Conservation (phyloP, 2,113 vertebrate genomes). For the Papio anubis region DNA sequence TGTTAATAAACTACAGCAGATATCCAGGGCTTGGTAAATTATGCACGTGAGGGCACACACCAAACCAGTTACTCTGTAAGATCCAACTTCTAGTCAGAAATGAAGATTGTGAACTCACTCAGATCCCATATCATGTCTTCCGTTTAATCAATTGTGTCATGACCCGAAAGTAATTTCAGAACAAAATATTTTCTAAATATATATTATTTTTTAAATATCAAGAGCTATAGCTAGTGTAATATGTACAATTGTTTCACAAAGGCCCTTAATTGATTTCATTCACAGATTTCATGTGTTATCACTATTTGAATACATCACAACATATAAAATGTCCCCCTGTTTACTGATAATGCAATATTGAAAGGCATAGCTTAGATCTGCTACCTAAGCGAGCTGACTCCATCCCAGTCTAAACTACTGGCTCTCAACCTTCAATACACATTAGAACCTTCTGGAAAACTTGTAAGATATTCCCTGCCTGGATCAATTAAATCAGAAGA, state of each 20-base stretch:
- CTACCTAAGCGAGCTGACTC: not conserved
- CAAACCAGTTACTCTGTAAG: not conserved
- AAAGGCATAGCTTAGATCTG: not conserved
- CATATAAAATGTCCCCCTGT: not conserved
- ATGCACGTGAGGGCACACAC: accelerated
- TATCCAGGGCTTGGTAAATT: constrained; percentile 20
- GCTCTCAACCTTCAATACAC: not conserved
- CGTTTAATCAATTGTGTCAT: not conserved
- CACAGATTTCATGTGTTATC: not conserved
- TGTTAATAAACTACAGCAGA: not conserved
- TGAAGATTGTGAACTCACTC: not conserved
- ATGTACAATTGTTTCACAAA: not conserved
- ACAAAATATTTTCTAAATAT: constrained; percentile 7
- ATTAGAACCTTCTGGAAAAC: not conserved
- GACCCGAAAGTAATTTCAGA: not conserved
- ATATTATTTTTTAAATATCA: not conserved
- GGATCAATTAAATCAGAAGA: not conserved
- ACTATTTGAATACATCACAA: not conserved
- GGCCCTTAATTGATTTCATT: not conserved
- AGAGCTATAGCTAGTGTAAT: not conserved
- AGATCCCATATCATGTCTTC: not conserved
- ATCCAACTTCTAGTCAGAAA: not conserved
- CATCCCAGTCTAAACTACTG: not conserved
- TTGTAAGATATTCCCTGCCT: not conserved
- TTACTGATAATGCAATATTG: not conserved